These are phyloP conservation scores for Oreortyx pictus DNA, from an alignment of 2,797 vertebrate species.

Conservation along the genomic window DNA sequence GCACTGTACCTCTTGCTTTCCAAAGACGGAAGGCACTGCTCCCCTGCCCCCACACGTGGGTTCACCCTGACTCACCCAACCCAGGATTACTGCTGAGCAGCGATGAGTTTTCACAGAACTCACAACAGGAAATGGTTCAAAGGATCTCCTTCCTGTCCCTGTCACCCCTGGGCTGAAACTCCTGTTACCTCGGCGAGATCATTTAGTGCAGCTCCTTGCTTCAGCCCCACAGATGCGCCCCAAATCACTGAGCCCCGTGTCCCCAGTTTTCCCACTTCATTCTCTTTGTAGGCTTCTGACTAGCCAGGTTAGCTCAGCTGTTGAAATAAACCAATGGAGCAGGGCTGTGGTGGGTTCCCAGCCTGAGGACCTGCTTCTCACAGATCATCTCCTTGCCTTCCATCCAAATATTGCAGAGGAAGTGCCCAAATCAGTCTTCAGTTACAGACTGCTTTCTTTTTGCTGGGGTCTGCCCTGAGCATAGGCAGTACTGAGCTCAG, in stretches of 20 bases:
- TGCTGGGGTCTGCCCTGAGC: neutral
- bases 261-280: neutral
- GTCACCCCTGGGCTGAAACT: neutral
- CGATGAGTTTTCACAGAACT: neutral
- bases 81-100: accelerated
- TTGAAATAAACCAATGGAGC: neutral
- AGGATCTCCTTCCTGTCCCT: neutral
- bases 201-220: neutral
- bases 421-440: neutral
- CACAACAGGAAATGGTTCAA: neutral
- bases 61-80: neutral
- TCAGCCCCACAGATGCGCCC: neutral
- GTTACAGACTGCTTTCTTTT: neutral
- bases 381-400: neutral
- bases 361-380: neutral
- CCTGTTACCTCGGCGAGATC: neutral
- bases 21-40: neutral
- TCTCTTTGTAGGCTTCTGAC: neutral
- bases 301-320: neutral
- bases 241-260: neutral
- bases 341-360: neutral
- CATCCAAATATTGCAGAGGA: neutral
- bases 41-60: accelerated
- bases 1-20: accelerated
- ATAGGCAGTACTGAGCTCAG: neutral